Conservation (phyloP, 2,888 invertebrate species). For the Nycteola revayana region DNA sequence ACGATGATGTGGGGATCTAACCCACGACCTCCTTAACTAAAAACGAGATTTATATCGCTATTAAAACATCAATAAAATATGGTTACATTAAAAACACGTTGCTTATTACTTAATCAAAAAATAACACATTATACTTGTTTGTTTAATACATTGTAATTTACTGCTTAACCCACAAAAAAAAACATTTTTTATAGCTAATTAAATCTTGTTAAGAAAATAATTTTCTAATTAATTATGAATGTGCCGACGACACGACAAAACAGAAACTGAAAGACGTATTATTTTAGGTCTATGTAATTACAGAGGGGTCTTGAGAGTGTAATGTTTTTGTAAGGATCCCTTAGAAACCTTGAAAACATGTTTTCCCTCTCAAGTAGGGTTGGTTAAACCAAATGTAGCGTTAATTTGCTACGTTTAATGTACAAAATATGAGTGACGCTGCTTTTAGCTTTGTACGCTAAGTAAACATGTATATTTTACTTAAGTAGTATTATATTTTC, state of each 20-base stretch:
- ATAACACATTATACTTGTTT: no score
- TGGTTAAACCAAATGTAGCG: constrained; percentile 34
- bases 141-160: no score
- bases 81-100: no score
- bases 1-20: no score
- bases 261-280: constrained; percentile 35
- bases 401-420: constrained; percentile 35
- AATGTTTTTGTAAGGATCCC: constrained; percentile 35
- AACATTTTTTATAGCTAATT: constrained; percentile 7
- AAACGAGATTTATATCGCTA: no score
- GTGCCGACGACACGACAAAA: no score
- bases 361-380: constrained; percentile 45
- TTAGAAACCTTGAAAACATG: constrained; percentile 46
- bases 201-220: constrained; percentile 28
- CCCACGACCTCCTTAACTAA: no score
- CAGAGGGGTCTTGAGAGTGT: constrained; percentile 21
- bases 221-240: no score
- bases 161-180: no score
- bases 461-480: constrained; percentile 1
- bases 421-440: constrained; percentile 18
- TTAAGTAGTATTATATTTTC: no score
- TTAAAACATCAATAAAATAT: no score
- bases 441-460: constrained; percentile 4
- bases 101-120: no score
- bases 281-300: constrained; percentile 45